Percentiles rank a stretch among this genome's conserved stretches.
Conservation (phyloP, 2,797 vertebrate genomes). For the Etheostoma perlongum region DNA sequence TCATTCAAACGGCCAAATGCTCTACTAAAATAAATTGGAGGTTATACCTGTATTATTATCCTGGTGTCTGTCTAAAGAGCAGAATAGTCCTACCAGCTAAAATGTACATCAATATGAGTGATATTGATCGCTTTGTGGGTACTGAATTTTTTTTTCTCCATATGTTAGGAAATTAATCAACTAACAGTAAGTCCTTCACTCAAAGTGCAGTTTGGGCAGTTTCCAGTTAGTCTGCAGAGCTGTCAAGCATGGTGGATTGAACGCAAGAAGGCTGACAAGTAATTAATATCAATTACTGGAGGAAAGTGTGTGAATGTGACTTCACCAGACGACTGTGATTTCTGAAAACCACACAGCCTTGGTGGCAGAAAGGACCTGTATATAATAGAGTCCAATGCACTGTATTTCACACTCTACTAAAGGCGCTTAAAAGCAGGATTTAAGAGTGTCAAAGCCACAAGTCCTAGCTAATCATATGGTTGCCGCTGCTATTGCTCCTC, state of each 20-base stretch:
- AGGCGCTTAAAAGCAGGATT: conserved; percentile 65
- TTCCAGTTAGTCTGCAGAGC: conserved; percentile 66
- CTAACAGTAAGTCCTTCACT: conserved; percentile 22
- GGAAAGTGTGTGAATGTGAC: conserved; percentile 80
- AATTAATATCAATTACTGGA: conserved; percentile 86
- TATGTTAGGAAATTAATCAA: conserved; percentile 34
- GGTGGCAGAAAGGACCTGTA: conserved; percentile 52
- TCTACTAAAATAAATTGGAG: conserved; percentile 20
- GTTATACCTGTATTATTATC: conserved; percentile 11
- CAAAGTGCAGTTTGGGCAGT: conserved; percentile 39
- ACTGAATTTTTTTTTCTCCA: conserved; percentile 17
- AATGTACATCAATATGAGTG: conserved; percentile 13
- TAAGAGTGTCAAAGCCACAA: conserved; percentile 49
- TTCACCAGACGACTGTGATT: conserved; percentile 46
- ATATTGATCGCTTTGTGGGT: conserved; percentile 7
- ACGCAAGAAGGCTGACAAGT: conserved; percentile 74
- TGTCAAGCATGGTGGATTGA: conserved; percentile 67
- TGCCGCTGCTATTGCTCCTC: conserved; percentile 43
- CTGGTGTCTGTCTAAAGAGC: conserved; percentile 4
- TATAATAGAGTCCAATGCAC: conserved; percentile 64
- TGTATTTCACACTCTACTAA: conserved; percentile 78
- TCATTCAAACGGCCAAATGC: conserved; percentile 39
- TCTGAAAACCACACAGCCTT: conserved; percentile 40
- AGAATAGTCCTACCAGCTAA: conserved; percentile 5
- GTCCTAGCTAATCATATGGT: conserved; percentile 47